These are phyloP conservation scores for Ciona savignyi DNA, from an alignment of 23 tunicate genomes.

Conservation along the genomic window DNA sequence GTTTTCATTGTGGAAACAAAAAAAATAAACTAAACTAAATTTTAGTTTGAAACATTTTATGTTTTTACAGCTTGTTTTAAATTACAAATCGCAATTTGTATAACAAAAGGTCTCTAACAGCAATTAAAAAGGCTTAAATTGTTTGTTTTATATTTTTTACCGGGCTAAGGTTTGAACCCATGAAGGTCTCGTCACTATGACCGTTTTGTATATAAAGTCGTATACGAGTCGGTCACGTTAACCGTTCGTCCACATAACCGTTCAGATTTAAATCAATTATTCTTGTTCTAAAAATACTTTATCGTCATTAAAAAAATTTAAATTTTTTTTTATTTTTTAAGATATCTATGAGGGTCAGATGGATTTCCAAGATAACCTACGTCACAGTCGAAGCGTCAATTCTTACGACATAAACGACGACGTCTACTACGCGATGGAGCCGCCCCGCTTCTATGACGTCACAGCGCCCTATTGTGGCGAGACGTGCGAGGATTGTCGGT, in stretches of 20 bases:
- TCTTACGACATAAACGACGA: background rate
- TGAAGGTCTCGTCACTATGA: background rate
- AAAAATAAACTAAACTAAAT: too few relatives aligned
- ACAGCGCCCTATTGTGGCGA: background rate
- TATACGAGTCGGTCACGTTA: too few relatives aligned
- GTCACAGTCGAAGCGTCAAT: background rate
- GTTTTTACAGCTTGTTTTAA: too few relatives aligned
- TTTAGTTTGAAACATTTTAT: too few relatives aligned
- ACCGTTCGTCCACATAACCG: too few relatives aligned
- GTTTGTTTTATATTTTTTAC: background rate
- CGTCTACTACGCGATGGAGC: background rate
- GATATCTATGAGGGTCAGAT: background rate
- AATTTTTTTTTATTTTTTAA: too few relatives aligned
- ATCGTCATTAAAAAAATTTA: background rate
- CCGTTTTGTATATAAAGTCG: too few relatives aligned
- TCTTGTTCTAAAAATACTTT: background rate
- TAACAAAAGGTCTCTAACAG: too few relatives aligned
- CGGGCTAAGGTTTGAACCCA: background rate
- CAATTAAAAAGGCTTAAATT: background rate
- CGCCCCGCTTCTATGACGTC: background rate
- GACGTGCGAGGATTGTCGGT: background rate
- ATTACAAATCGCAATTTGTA: too few relatives aligned
- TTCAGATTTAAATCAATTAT: background rate
- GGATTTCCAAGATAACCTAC: background rate
- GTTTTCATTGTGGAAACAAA: too few relatives aligned